Conservation (phyloP, 2,888 invertebrate genomes). For the Andrena hattorfiana region DNA sequence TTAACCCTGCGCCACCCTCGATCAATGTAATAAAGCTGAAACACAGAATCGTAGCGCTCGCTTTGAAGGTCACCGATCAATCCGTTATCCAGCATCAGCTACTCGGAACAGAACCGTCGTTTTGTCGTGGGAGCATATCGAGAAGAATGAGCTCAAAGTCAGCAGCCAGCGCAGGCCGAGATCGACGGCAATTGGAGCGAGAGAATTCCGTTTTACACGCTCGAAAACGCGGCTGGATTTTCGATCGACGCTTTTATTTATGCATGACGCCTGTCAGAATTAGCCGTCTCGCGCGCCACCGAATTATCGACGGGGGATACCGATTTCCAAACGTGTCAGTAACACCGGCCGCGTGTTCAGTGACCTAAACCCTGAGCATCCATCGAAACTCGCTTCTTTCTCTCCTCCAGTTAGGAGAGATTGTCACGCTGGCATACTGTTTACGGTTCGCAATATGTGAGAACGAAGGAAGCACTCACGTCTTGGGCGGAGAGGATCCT, state of each 20-base stretch:
- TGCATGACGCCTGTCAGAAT: conserved; percentile 47
- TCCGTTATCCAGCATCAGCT: not conserved
- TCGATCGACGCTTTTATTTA: conserved; percentile 52
- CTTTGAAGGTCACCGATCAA: conserved; percentile 1
- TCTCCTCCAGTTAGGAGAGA: not conserved
- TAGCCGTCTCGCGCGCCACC: conserved; percentile 40
- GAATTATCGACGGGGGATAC: conserved; percentile 42
- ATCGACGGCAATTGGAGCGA: conserved; percentile 47
- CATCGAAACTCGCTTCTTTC: not conserved
- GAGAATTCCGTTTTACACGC: conserved; percentile 53
- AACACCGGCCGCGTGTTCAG: conserved; percentile 22
- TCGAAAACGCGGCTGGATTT: conserved; percentile 44
- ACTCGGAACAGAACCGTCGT: not conserved
- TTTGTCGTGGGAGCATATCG: not conserved
- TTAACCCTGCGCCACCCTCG: no score
- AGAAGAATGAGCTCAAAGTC: conserved; percentile 34
- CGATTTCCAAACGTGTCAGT: conserved; percentile 54
- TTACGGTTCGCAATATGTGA: not conserved
- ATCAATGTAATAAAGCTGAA: no score
- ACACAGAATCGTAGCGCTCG: no score
- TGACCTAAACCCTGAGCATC: conserved; percentile 56
- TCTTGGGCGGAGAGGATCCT: conserved; percentile 82
- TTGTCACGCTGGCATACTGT: not conserved
- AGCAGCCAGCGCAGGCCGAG: not conserved
- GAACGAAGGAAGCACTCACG: conserved; percentile 73